phyloP scores from a whole-genome alignment of 2,113 vertebrate species.

The Bos indicus region DNA sequence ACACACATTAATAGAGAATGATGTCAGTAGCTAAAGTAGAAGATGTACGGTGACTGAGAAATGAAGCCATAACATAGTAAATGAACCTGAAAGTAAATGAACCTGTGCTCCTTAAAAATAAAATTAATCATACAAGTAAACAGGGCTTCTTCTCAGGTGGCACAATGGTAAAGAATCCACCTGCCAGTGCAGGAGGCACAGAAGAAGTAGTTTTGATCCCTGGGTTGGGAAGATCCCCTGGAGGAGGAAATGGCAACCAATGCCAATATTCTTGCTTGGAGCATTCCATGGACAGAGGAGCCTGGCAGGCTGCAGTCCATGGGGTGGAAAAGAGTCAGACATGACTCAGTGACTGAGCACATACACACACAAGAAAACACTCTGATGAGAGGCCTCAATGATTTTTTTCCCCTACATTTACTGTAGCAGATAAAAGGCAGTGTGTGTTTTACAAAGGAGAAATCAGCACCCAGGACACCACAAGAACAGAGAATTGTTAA shows the following conservation, averaged over 20 bases:
- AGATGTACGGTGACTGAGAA: background rate
- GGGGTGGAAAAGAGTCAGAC: background rate
- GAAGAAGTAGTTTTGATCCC: background rate
- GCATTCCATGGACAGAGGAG: background rate
- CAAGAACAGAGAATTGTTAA: background rate
- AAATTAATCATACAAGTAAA: background rate
- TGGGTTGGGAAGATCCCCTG: background rate
- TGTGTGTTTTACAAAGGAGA: conserved; percentile 18
- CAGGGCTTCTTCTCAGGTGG: background rate
- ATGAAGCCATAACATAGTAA: background rate
- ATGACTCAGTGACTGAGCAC: background rate
- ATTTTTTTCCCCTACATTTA: background rate
- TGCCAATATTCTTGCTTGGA: background rate
- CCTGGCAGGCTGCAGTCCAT: background rate
- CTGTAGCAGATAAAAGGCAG: background rate
- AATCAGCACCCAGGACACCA: background rate
- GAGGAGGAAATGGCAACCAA: background rate
- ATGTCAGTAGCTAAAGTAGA: background rate
- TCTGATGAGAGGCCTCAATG: background rate
- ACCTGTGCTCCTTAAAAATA: background rate
- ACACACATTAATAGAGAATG: background rate
- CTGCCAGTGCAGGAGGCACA: background rate
- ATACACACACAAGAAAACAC: background rate
- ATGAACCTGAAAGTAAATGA: background rate
- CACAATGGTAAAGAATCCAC: background rate